phyloP scores from a whole-genome alignment of 2,888 invertebrate genomes.

The Horisme vitalbata region DNA sequence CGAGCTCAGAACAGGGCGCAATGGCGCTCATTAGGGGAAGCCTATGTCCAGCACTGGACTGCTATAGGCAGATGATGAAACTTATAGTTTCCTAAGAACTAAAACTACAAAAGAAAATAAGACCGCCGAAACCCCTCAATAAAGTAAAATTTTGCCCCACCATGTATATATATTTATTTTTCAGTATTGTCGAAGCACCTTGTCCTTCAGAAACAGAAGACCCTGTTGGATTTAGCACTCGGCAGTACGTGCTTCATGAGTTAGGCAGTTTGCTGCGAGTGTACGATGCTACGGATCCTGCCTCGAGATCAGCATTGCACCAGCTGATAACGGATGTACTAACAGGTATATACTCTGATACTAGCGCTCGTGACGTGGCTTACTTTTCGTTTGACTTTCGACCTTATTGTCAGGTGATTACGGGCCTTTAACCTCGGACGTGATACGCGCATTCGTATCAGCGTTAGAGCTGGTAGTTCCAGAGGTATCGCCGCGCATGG shows the following conservation, averaged over 20 bases:
- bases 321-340: slow-evolving; percentile 55
- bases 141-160: too few species aligned
- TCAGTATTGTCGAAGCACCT: slow-evolving; percentile 73
- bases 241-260: slow-evolving; percentile 84
- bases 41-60: too few species aligned
- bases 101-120: too few species aligned
- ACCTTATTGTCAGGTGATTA: slow-evolving; percentile 59
- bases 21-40: too few species aligned
- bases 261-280: slow-evolving; percentile 76
- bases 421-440: slow-evolving; percentile 61
- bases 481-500: slow-evolving; percentile 70
- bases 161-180: too few species aligned
- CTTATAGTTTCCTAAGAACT: too few species aligned
- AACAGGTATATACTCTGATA: slow-evolving; percentile 29
- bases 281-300: slow-evolving; percentile 84
- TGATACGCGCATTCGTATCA: slow-evolving; percentile 67
- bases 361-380: too few species aligned
- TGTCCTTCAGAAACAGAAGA: slow-evolving; percentile 62
- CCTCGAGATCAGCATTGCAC: slow-evolving; percentile 67
- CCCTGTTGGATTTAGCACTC: slow-evolving; percentile 65
- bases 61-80: too few species aligned
- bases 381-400: too few species aligned
- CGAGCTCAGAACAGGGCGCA: too few species aligned
- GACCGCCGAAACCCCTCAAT: too few species aligned
- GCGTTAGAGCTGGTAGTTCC: slow-evolving; percentile 67